Conservation (phyloP, 1,140 invertebrate species). For the Cephus cinctus region DNA sequence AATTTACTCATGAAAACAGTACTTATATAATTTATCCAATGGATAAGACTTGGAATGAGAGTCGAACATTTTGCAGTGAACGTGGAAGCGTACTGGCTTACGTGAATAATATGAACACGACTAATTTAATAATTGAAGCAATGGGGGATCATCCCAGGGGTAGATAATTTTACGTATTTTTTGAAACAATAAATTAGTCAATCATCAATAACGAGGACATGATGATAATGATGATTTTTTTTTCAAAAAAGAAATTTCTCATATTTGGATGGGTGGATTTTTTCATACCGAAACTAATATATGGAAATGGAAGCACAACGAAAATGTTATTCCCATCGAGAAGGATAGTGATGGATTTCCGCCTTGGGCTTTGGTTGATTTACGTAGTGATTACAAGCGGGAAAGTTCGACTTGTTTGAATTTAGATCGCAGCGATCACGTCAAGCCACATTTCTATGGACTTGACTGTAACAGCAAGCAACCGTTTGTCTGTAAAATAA, state of each 20-base stretch:
- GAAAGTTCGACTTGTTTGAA: constrained; percentile 27
- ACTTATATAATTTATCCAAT: constrained; percentile 30
- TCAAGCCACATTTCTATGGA: constrained; percentile 31
- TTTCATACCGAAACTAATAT: constrained; percentile 16
- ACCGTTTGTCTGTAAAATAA: constrained; percentile 31
- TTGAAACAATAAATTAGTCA: not conserved
- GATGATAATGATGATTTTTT: not conserved
- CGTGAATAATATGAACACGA: constrained; percentile 20
- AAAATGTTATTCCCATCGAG: constrained; percentile 18
- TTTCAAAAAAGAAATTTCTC: constrained; percentile 20
- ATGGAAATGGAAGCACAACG: constrained; percentile 29
- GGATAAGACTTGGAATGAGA: constrained; percentile 31
- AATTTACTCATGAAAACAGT: constrained; percentile 26
- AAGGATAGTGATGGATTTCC: constrained; percentile 22
- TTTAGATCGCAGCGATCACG: constrained; percentile 31
- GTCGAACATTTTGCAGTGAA: constrained; percentile 23
- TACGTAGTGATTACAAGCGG: constrained; percentile 14
- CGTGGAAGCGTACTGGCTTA: constrained; percentile 27
- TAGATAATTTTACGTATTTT: constrained; percentile 12
- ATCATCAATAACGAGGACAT: not conserved
- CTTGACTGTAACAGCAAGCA: constrained; percentile 33
- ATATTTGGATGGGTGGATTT: constrained; percentile 29
- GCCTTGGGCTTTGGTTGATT: constrained; percentile 24
- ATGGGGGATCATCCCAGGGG: constrained; percentile 38
- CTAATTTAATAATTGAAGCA: constrained; percentile 28